Base-by-base conservation (phyloP, 2,888 invertebrate genomes). In the Bugulina stolonifera region DNA sequence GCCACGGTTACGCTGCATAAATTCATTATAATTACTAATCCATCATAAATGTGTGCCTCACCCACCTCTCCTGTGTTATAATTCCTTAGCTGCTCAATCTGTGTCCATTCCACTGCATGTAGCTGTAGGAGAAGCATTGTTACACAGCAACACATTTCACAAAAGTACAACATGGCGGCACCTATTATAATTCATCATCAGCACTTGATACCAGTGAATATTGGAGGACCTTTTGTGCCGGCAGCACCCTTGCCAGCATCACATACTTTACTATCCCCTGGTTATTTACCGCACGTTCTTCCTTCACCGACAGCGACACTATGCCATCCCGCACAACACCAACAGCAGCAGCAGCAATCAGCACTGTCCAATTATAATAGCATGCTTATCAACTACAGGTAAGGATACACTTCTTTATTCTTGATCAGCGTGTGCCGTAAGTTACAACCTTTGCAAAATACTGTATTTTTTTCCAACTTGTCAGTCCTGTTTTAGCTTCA, bases 151-250 rank as follows among this genome's bases (percentile, higher is more conserved):
- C 43, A 10, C 43, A 43, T 18, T 43, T 18, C 18, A 10, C 27
- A 64, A 3, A 27, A 64, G 57, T 23, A n/a, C 57, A 64, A 5
- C 32, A 64, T 64, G 64, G 10, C 64, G 18, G 64, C 64, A 64
- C 64, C 64, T 25, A n/a, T 64, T 14, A 64, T 64, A 32, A 32
- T 64, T 64, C 64, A 64, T n/a, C 55, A 55, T 23, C 64, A 64
- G 27, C 64, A 64, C 32, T 32, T 64, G 5, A 32, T 64, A 34
- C 64, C 64, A 32, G 64, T 64, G n/a, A 5, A 32, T 3, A 64
- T 64, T 18, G 29, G 32, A 10, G 34, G 29, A 32, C 64, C 64
- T 29, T 32, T 64, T 18, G 3, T 25, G 5, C 55, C 23, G 5
- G 55, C n/a, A 5, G 25, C 3, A 55, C 3, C 55, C n/a, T 5